These are phyloP conservation scores for Aradus depressus DNA, from an alignment of 2,888 invertebrate genomes.

Conservation along the genomic window DNA sequence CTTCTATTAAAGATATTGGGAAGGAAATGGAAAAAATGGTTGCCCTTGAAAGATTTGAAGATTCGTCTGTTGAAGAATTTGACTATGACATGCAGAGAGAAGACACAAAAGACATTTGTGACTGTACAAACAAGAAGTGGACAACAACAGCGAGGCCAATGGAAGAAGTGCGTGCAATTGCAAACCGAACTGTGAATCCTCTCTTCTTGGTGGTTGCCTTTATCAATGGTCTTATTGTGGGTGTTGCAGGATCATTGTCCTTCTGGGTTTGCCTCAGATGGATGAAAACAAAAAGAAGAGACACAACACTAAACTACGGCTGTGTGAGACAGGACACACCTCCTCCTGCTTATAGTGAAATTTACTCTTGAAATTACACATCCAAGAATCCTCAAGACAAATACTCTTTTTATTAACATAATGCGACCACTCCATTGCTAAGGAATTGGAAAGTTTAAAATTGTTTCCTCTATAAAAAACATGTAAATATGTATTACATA, in stretches of 20 bases:
- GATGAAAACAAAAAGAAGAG: background rate
- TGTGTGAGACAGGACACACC: too few relatives aligned
- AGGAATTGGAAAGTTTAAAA: too few relatives aligned
- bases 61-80: background rate
- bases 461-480: too few relatives aligned
- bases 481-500: too few relatives aligned
- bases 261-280: conserved; percentile 1
- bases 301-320: too few relatives aligned
- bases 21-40: conserved; percentile 9
- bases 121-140: background rate
- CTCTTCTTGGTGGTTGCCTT: conserved; percentile 9
- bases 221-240: background rate
- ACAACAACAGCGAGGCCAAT: background rate
- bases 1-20: background rate
- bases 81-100: conserved; percentile 1
- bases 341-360: too few relatives aligned
- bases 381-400: too few relatives aligned
- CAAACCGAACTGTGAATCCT: background rate
- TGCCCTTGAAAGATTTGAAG: background rate
- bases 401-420: too few relatives aligned
- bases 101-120: background rate
- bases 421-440: too few relatives aligned
- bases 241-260: background rate
- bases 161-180: too few relatives aligned
- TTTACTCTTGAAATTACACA: too few relatives aligned